Conservation (phyloP, 2,888 invertebrate genomes). For the Mimachlamys varia region DNA sequence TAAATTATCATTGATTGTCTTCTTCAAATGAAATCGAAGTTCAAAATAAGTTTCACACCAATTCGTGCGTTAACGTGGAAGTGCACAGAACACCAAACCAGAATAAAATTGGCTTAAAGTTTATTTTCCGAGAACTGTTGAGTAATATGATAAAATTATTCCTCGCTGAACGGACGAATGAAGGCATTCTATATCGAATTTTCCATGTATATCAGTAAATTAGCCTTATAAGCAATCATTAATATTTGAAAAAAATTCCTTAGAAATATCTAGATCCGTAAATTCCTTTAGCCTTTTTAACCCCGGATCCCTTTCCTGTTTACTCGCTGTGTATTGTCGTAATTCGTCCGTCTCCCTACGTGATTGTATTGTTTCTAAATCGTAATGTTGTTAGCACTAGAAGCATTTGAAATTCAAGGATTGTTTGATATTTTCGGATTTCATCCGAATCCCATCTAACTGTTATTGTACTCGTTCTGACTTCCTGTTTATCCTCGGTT, state of each 20-base stretch:
- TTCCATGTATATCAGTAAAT: neutral
- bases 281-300: neutral
- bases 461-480: neutral
- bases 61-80: no score
- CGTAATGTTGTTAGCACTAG: neutral
- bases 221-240: neutral
- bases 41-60: no score
- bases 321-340: neutral
- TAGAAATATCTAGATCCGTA: neutral
- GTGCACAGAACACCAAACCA: no score
- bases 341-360: neutral
- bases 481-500: slow-evolving; percentile 16
- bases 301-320: neutral
- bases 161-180: no score
- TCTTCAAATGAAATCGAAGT: no score
- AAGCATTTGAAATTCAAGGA: neutral
- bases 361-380: neutral
- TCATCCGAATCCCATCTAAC: neutral
- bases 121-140: no score
- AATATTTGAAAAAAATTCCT: no score
- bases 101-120: no score
- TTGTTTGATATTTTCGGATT: neutral
- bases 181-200: neutral
- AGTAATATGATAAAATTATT: no score
- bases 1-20: no score